Evolutionary conservation across 92 coral and sea anemone genomes (phyloP), one percentile per base, ranked within the genome.

Genomic region (Diadumene lineata): DNA sequence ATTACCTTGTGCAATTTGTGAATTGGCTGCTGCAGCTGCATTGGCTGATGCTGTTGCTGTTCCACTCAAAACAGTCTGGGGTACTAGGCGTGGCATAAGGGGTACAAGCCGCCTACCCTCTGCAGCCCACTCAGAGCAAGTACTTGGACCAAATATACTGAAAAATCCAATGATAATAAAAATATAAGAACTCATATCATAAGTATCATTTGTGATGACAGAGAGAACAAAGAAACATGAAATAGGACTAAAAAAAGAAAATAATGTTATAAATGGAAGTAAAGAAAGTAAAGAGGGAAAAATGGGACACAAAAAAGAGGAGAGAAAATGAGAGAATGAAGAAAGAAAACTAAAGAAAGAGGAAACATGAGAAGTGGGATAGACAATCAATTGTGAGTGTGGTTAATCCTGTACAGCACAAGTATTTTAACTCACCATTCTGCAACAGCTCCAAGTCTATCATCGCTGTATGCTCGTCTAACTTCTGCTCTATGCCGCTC

Each of bases 21-120:
- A 88, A 86, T 96, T 96, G 1, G 86, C 84, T 17, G 91, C 97
- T 32, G 99, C 97, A 38, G 99, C 96, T 63, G 93, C 77, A 71
- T 96, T 96, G 23, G 99, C 99, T 44, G 99, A 97, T 0, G 99
- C 97, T 64, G 97, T 96, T 1, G 99, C 99, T 68, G 99, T 86
- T 23, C 96, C 96, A 50, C 92, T 92, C 65, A 96, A 82, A 24
- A 90, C 97, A 31, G 99, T 96, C 75, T 96, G 99, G 22, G 99
- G 99, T 18, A 96, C 99, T 71, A 96, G 99, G 50, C 99, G 97
- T 57, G 99, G 99, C 99, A 96, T 96, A 13, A 96, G 84, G 9
- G 99, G 99, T 28, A 96, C 99, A 66, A 93, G 90, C 62, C 99
- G 78, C 43, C 96, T 81, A 23, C 99, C 99, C 69, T 96, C 99